Base-by-base conservation (phyloP, 2,888 invertebrate genomes). In the Torymus auratus region DNA sequence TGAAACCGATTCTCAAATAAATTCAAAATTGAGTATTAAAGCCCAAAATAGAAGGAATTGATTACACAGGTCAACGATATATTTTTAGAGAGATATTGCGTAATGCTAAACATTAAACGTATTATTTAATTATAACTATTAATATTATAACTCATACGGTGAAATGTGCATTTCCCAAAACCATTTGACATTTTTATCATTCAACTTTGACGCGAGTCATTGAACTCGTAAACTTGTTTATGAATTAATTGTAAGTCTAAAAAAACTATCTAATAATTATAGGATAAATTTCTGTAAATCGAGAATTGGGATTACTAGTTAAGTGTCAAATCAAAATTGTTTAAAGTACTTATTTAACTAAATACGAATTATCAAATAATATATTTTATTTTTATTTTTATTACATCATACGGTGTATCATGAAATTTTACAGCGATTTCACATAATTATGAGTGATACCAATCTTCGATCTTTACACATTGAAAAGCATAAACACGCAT, bases 401-500 rank as follows among this genome's bases (percentile, higher is more conserved):
- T 55, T 20, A 68, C 41, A 41, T 41, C 41, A 41, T 41, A 10
- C 7, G 41, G 41, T 41, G 41, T 41, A 41, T 41, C 41, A 41
- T 41, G 41, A 10, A 41, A 41, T 41, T 41, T 20, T 53, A 5
- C 4, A 2, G 23, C 23, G 15, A 20, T 68, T 70, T 64, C 20
- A 64, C 5, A 14, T 55, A 14, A 61, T 50, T 14, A 52, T 14
- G 20, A 55, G 55, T 60, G 20, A 75, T 61, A 28, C 23, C 62
- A 62, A 58, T 72, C 14, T 77, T 15, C 50, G 62, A 65, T 58
- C 68, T 15, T 12, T 41, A 50, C 67, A 67, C 20, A 55, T 73
- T 20, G 11, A 72, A 65, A 70, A 75, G 84, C 83, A 84, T 85
- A 84, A 84, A 84, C 80, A 74, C 75, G 84, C 86, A 87, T 86